These are phyloP conservation scores for Polietes domitor DNA, from an alignment of 2,888 invertebrate genomes.

Conservation along the genomic window DNA sequence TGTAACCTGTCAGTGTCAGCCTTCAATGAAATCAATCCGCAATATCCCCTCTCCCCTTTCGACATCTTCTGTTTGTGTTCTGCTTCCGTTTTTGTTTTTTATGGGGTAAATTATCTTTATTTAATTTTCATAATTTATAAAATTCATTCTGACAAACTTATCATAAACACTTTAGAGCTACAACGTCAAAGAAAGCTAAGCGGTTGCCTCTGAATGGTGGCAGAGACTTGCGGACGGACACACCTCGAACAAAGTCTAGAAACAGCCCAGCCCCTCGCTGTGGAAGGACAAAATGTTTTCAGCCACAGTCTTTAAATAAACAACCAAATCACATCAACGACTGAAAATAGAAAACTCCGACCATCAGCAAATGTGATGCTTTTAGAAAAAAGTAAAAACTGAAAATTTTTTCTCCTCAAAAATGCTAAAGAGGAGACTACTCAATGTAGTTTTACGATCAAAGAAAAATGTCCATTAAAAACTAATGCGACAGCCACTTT, in stretches of 20 bases:
- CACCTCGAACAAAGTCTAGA: too few species aligned
- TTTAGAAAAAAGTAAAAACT: too few species aligned
- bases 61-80: too few species aligned
- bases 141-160: conserved; percentile 56
- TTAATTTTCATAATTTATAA: conserved; percentile 45
- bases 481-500: too few species aligned
- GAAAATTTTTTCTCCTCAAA: not conserved
- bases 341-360: conserved; percentile 2
- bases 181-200: conserved; percentile 45
- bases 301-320: not conserved
- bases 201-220: conserved; percentile 52
- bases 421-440: not conserved
- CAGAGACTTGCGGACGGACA: not conserved
- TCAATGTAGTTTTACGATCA: not conserved
- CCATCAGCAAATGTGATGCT: too few species aligned
- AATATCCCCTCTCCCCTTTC: not conserved
- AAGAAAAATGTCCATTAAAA: not conserved
- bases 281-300: too few species aligned
- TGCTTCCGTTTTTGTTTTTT: conserved; percentile 11
- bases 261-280: too few species aligned
- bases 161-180: conserved; percentile 57
- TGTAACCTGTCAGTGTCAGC: conserved; percentile 52
- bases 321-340: not conserved
- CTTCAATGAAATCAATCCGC: conserved; percentile 51
- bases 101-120: conserved; percentile 50